Evolutionary conservation across 2,113 vertebrate genomes (phyloP).

Genomic region (Sciurus niger): DNA sequence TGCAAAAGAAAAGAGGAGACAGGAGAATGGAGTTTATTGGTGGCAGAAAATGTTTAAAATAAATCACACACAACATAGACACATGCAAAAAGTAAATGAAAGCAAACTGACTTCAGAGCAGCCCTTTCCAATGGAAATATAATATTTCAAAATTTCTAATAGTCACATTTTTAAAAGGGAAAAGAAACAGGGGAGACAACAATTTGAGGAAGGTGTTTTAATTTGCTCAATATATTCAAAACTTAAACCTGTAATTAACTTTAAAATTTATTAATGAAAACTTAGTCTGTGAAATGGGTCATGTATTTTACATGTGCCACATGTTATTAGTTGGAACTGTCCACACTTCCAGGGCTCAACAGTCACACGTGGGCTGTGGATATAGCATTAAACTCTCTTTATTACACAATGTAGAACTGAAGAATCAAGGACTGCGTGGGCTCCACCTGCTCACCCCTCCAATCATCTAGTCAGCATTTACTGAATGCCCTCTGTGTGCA

Average conservation of each 20-base stretch:
- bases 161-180: neutral
- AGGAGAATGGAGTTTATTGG: neutral
- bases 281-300: neutral
- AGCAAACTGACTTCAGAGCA: neutral
- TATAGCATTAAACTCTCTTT: neutral
- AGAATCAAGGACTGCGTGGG: neutral
- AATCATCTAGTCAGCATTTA: neutral
- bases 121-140: neutral
- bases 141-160: neutral
- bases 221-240: neutral
- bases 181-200: neutral
- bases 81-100: neutral
- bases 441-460: neutral
- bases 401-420: neutral
- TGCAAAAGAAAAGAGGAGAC: neutral
- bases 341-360: neutral
- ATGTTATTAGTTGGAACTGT: neutral
- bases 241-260: neutral
- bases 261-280: conserved; percentile 3
- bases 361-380: neutral
- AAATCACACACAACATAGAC: neutral
- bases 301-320: neutral
- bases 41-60: neutral
- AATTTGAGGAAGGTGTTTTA: conserved; percentile 20
- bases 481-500: neutral